A percentile compares a stretch with the other conserved stretches of the same genome.
These are phyloP conservation scores for Hymenochirus boettgeri DNA, from an alignment of 2,113 vertebrate genomes.

Conservation along the genomic window DNA sequence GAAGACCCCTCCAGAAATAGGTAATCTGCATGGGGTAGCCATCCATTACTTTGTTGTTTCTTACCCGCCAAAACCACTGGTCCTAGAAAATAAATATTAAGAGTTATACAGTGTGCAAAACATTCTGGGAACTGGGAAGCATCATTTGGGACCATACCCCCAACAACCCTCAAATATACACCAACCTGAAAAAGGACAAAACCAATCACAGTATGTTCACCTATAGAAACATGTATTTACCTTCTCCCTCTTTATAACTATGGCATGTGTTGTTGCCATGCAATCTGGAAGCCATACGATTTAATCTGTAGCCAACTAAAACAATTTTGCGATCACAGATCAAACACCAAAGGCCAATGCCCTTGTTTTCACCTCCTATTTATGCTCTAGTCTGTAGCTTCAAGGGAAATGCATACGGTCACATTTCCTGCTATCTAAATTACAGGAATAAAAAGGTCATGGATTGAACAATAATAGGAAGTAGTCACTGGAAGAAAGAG, in stretches of 20 bases:
- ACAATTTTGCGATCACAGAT: background rate
- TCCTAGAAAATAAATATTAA: slow-evolving; percentile 70
- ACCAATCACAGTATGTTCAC: too few relatives aligned
- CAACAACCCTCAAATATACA: too few relatives aligned
- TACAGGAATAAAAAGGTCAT: slow-evolving; percentile 32
- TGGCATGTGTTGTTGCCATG: too few relatives aligned
- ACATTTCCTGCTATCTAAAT: slow-evolving; percentile 36
- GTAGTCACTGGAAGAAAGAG: slow-evolving; percentile 24
- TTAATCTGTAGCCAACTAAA: background rate
- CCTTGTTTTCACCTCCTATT: background rate
- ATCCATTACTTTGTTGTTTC: slow-evolving; percentile 91
- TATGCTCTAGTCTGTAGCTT: slow-evolving; percentile 18
- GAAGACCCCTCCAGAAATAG: slow-evolving; percentile 94
- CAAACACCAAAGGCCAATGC: slow-evolving; percentile 2
- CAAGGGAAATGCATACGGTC: slow-evolving; percentile 23
- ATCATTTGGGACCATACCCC: too few relatives aligned
- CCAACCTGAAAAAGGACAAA: too few relatives aligned
- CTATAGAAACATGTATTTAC: too few relatives aligned
- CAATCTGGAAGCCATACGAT: too few relatives aligned
- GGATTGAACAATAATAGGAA: slow-evolving; percentile 37
- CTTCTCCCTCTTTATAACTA: too few relatives aligned
- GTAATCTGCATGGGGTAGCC: slow-evolving; percentile 98
- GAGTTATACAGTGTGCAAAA: too few relatives aligned
- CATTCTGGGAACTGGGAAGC: too few relatives aligned
- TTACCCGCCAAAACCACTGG: slow-evolving; percentile 97